These are phyloP conservation scores for Charadrius vociferus DNA, from an alignment of 2,113 vertebrate species.

Conservation along the genomic window DNA sequence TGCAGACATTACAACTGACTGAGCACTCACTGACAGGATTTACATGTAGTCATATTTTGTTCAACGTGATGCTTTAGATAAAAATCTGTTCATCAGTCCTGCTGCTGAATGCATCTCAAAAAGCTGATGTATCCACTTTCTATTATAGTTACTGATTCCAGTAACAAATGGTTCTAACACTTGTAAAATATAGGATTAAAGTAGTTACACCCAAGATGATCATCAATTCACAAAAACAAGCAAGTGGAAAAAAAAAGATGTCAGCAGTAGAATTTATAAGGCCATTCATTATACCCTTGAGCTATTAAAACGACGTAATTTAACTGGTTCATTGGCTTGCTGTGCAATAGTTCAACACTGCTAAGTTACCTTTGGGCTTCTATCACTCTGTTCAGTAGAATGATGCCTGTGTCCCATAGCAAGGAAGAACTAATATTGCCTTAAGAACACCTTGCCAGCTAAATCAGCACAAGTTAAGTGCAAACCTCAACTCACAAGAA, in stretches of 20 bases:
- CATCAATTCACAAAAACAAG: constrained; percentile 54
- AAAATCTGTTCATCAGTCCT: constrained; percentile 85
- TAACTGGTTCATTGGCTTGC: not conserved
- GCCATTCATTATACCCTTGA: constrained; percentile 8
- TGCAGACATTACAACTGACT: constrained; percentile 76
- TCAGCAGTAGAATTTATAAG: constrained; percentile 49
- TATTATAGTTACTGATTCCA: constrained; percentile 29
- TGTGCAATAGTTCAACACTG: not conserved
- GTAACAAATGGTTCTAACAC: constrained; percentile 11
- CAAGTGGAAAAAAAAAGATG: not conserved
- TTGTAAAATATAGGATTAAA: constrained; percentile 57
- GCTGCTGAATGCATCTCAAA: constrained; percentile 74
- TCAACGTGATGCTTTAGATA: constrained; percentile 72
- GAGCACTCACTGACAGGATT: constrained; percentile 81
- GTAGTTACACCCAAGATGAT: constrained; percentile 35
- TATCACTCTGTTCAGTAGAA: not conserved
- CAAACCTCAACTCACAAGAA: not conserved
- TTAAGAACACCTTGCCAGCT: not conserved
- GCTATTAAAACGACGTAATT: constrained; percentile 33
- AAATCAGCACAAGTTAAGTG: not conserved
- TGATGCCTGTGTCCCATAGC: not conserved
- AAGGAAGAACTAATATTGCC: not conserved
- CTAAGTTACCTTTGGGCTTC: not conserved
- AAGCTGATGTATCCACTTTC: constrained; percentile 78
- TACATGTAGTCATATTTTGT: constrained; percentile 71